These are phyloP conservation scores for Panzeria rudis DNA, from an alignment of 2,888 invertebrate genomes.

Conservation along the genomic window DNA sequence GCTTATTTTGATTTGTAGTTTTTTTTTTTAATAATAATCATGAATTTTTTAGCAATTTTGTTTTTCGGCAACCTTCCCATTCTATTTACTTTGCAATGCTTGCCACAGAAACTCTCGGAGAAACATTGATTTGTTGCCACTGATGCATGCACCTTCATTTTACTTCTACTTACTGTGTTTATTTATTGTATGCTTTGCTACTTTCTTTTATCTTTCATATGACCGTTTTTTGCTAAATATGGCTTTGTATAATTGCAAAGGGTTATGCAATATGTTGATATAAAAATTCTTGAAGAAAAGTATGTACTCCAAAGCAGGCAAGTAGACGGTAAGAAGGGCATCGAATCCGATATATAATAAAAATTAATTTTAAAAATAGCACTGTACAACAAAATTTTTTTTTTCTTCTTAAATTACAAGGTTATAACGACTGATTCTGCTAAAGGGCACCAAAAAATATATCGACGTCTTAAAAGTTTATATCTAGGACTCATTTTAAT, in stretches of 20 bases:
- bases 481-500: too few species aligned
- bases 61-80: background rate
- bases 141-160: conserved; percentile 59
- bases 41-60: background rate
- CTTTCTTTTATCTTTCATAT: conserved; percentile 32
- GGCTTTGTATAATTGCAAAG: background rate
- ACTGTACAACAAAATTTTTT: too few species aligned
- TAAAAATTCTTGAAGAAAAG: background rate
- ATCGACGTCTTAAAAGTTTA: too few species aligned
- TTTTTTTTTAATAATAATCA: background rate
- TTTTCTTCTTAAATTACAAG: too few species aligned
- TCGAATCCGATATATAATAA: too few species aligned
- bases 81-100: conserved; percentile 40
- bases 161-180: conserved; percentile 9
- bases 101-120: conserved; percentile 45
- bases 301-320: too few species aligned
- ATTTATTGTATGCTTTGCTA: conserved; percentile 1
- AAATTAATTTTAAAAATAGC: too few species aligned
- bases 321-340: too few species aligned
- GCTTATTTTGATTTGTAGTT: background rate
- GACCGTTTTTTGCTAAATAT: background rate
- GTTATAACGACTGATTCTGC: too few species aligned
- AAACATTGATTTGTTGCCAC: conserved; percentile 59
- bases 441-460: too few species aligned
- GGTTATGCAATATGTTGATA: background rate